A percentile compares a stretch with the other conserved stretches of the same genome.
Conservation (phyloP, 2,797 vertebrate genomes). For the Bradypus variegatus region DNA sequence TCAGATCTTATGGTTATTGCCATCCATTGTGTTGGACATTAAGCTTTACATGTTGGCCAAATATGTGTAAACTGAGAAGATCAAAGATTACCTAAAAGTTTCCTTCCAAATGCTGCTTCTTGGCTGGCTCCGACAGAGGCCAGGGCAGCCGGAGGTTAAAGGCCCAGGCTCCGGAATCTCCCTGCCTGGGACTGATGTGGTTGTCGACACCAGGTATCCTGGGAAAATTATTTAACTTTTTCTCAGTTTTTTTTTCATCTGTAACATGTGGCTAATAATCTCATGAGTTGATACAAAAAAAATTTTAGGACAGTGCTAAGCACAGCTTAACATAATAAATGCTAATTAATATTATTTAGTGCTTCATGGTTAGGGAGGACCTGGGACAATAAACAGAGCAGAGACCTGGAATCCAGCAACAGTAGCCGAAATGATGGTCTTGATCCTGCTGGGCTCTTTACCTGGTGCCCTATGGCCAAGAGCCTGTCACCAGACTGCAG, state of each 20-base stretch:
- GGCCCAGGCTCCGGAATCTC: not conserved
- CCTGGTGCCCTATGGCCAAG: too few species aligned
- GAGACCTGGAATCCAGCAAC: not conserved
- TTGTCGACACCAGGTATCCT: not conserved
- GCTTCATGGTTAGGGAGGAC: not conserved
- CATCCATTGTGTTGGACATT: not conserved
- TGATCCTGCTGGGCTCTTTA: not conserved
- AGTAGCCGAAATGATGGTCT: not conserved
- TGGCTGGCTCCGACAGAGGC: not conserved
- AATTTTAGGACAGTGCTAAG: not conserved
- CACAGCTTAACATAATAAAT: not conserved
- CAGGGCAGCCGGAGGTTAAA: not conserved
- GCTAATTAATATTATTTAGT: not conserved
- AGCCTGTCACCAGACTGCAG: not conserved
- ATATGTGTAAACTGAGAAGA: not conserved
- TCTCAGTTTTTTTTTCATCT: not conserved
- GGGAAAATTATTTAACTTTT: not conserved
- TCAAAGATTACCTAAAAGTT: not conserved
- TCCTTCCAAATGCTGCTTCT: not conserved
- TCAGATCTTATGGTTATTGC: not conserved
- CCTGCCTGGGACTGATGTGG: not conserved
- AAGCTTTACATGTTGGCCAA: conserved; percentile 24
- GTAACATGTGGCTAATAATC: not conserved
- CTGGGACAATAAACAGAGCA: not conserved
- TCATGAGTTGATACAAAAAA: not conserved